Conservation (phyloP, 1,140 invertebrate species). For the Theocolax elegans region DNA sequence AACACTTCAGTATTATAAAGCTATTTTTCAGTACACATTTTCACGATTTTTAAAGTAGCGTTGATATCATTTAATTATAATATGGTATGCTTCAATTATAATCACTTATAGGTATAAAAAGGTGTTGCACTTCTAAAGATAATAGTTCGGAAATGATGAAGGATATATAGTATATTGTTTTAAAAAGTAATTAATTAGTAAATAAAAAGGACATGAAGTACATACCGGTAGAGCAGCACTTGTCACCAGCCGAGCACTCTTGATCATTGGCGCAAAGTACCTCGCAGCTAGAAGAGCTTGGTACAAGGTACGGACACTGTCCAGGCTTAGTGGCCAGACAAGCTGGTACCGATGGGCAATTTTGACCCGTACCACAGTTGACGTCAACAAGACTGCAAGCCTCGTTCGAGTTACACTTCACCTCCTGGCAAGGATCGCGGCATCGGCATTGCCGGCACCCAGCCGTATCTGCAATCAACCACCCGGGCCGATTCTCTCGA, state of each 20-base stretch:
- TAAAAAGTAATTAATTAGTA: too few species aligned
- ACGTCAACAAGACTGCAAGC: conserved; percentile 84
- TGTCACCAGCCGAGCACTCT: conserved; percentile 75
- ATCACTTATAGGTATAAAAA: too few species aligned
- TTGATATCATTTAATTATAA: too few species aligned
- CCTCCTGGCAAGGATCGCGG: conserved; percentile 79
- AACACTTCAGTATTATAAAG: too few species aligned
- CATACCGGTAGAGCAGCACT: conserved; percentile 80
- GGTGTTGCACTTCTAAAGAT: too few species aligned
- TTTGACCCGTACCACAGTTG: conserved; percentile 78
- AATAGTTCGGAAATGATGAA: too few species aligned
- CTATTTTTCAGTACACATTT: too few species aligned
- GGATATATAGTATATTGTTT: too few species aligned
- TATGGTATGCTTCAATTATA: too few species aligned
- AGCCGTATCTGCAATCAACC: conserved; percentile 63
- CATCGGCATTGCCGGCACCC: conserved; percentile 82
- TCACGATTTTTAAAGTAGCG: too few species aligned
- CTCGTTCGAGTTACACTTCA: conserved; percentile 72
- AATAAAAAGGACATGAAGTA: background rate
- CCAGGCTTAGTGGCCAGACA: conserved; percentile 80
- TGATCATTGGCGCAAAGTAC: conserved; percentile 81
- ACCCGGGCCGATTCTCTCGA: too few species aligned
- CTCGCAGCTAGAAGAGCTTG: conserved; percentile 79
- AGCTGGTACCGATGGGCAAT: conserved; percentile 84
- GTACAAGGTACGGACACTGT: conserved; percentile 85